Evolutionary conservation across 2,888 invertebrate species (phyloP).

Genomic region (Teleiodes luculella): DNA sequence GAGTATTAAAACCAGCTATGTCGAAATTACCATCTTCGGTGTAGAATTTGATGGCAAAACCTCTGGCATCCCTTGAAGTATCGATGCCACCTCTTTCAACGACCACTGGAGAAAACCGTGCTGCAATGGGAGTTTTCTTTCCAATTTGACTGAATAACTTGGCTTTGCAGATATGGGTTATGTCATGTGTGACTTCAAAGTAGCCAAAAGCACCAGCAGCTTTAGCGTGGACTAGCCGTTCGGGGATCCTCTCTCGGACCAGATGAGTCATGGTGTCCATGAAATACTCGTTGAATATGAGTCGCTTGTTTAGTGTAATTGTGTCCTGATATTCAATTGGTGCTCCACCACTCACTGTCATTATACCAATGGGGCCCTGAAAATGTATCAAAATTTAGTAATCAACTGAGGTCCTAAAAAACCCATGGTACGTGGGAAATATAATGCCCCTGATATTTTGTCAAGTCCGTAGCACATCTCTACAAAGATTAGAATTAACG

Average conservation of each 20-base stretch:
- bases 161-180: slow-evolving; percentile 85
- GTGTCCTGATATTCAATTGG: slow-evolving; percentile 85
- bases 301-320: slow-evolving; percentile 85
- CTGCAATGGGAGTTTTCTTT: slow-evolving; percentile 85
- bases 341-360: slow-evolving; percentile 87
- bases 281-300: slow-evolving; percentile 88
- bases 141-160: slow-evolving; percentile 85
- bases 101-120: slow-evolving; percentile 87
- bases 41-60: slow-evolving; percentile 94
- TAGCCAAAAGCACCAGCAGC: slow-evolving; percentile 92
- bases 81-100: slow-evolving; percentile 92
- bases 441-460: no score
- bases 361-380: slow-evolving; percentile 70
- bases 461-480: no score
- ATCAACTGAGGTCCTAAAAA: no score
- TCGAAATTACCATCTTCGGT: slow-evolving; percentile 94
- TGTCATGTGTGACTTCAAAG: slow-evolving; percentile 90
- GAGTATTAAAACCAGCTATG: slow-evolving; percentile 92
- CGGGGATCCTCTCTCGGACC: slow-evolving; percentile 92
- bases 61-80: slow-evolving; percentile 90
- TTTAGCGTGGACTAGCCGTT: slow-evolving; percentile 95
- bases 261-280: slow-evolving; percentile 88
- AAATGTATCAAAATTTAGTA: slow-evolving; percentile 26
- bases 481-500: no score
- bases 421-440: no score